Conservation (phyloP, 1,140 invertebrate species). For the Neodiprion virginianus region DNA sequence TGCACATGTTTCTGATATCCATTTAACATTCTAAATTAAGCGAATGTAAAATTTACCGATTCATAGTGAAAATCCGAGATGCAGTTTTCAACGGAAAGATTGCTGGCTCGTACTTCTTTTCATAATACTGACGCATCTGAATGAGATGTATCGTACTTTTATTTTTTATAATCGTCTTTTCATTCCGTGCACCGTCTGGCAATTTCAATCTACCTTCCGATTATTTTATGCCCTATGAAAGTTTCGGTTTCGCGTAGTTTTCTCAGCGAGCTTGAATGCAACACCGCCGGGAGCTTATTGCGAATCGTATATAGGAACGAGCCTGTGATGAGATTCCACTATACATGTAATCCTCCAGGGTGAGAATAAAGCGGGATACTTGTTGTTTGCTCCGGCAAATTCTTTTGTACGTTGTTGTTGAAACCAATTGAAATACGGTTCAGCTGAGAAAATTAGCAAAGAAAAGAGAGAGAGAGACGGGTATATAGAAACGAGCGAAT, state of each 20-base stretch:
- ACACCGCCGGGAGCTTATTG: slow-evolving; percentile 3
- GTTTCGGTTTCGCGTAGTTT: slow-evolving; percentile 17
- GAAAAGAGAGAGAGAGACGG: background rate
- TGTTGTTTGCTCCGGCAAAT: slow-evolving; percentile 17
- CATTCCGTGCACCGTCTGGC: background rate
- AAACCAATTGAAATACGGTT: slow-evolving; percentile 1
- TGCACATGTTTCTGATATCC: too few relatives aligned
- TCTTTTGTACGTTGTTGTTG: slow-evolving; percentile 12
- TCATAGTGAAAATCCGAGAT: too few relatives aligned
- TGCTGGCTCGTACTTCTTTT: background rate
- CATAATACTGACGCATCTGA: background rate
- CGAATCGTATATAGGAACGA: background rate
- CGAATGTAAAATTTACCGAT: too few relatives aligned
- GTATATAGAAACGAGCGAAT: background rate
- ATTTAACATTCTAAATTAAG: too few relatives aligned
- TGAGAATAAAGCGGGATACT: slow-evolving; percentile 11
- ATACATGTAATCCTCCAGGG: background rate
- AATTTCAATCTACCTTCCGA: slow-evolving; percentile 1
- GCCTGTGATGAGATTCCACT: background rate
- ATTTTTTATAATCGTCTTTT: background rate
- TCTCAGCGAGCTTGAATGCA: slow-evolving; percentile 2
- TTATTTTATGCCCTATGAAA: background rate
- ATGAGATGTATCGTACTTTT: background rate
- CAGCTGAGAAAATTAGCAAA: background rate
- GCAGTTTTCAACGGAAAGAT: too few relatives aligned